Evolutionary conservation across 2,113 vertebrate genomes (phyloP).

Genomic region (Gnathonemus longibarbis): DNA sequence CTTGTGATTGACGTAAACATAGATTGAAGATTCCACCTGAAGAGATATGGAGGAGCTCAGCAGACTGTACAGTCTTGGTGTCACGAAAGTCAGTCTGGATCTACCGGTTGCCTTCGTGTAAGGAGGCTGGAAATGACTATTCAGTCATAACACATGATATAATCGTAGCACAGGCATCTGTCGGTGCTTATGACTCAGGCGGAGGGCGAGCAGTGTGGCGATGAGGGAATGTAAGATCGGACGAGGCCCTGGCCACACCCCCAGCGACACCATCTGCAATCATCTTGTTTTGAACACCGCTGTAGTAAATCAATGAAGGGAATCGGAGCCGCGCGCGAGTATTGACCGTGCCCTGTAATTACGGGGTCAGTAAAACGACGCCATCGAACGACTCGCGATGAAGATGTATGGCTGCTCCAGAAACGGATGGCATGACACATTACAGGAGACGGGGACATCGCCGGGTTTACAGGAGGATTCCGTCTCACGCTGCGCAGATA

Average conservation of each 20-base stretch:
- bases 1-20: background rate
- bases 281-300: background rate
- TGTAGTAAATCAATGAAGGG: slow-evolving; percentile 7
- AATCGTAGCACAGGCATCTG: background rate
- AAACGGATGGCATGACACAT: background rate
- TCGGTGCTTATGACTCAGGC: background rate
- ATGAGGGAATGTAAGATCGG: background rate
- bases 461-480: background rate
- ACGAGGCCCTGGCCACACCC: background rate
- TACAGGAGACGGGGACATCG: background rate
- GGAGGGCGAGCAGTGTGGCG: background rate
- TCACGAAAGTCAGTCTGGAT: background rate
- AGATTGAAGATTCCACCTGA: background rate
- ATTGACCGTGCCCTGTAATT: slow-evolving; percentile 11
- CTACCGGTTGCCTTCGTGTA: background rate
- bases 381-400: background rate
- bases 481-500: background rate
- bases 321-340: background rate
- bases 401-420: background rate
- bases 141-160: background rate
- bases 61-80: background rate
- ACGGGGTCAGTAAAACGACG: background rate
- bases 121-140: background rate
- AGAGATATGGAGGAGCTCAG: background rate
- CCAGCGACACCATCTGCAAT: background rate